phyloP scores from a whole-genome alignment of 1,140 invertebrate species.

The Lepidurus apus region DNA sequence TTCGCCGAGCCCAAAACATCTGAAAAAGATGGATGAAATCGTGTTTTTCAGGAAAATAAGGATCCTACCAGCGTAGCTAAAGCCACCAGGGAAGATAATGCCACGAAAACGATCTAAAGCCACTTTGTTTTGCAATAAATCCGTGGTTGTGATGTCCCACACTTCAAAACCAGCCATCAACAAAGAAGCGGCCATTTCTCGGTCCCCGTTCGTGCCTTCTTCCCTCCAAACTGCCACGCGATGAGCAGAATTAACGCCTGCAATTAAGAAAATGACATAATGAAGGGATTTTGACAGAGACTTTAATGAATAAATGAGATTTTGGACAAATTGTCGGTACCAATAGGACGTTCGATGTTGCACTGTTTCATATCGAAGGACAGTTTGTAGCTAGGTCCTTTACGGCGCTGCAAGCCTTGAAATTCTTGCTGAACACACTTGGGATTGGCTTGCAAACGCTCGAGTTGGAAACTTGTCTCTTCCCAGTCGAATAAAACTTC shows the following conservation, averaged over 20 bases:
- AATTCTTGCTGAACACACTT: conserved; percentile 75
- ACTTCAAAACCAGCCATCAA: conserved; percentile 85
- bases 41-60: background rate
- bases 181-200: conserved; percentile 96
- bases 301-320: background rate
- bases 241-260: conserved; percentile 45
- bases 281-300: background rate
- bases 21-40: conserved; percentile 43
- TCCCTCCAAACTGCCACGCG: conserved; percentile 87
- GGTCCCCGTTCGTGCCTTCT: conserved; percentile 94
- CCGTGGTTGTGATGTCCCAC: conserved; percentile 87
- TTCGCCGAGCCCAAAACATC: conserved; percentile 95
- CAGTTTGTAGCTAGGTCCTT: conserved; percentile 57
- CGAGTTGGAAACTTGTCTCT: conserved; percentile 87
- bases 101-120: conserved; percentile 76
- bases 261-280: background rate
- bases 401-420: conserved; percentile 51
- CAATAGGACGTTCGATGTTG: background rate
- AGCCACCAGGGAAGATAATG: conserved; percentile 91
- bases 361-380: conserved; percentile 61
- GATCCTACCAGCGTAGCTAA: conserved; percentile 81
- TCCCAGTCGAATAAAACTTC: conserved; percentile 81
- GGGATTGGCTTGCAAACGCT: conserved; percentile 72
- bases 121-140: conserved; percentile 63
- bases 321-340: background rate